These are phyloP conservation scores for Orius insidiosus DNA, from an alignment of 1,140 invertebrate species.

Conservation along the genomic window DNA sequence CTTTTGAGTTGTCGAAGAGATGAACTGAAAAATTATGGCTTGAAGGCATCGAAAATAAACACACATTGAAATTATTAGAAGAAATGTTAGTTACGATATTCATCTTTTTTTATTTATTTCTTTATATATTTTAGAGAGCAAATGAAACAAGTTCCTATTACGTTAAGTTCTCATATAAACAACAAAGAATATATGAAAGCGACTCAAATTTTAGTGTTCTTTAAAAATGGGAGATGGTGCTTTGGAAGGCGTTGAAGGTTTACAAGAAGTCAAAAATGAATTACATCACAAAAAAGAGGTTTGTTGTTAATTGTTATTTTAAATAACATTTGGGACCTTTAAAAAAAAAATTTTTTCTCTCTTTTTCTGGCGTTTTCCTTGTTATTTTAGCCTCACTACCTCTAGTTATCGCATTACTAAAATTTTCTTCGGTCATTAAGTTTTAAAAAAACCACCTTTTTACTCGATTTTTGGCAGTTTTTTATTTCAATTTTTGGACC, in stretches of 20 bases:
- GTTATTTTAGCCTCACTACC: too few relatives aligned
- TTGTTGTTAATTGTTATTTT: constrained; percentile 3
- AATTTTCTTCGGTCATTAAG: too few relatives aligned
- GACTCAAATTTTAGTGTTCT: constrained; percentile 60
- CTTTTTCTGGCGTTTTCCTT: too few relatives aligned
- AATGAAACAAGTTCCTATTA: constrained; percentile 57
- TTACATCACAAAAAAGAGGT: constrained; percentile 53
- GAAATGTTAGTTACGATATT: constrained; percentile 51
- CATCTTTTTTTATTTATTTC: constrained; percentile 10
- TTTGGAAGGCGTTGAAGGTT: constrained; percentile 59
- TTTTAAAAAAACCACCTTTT: too few relatives aligned
- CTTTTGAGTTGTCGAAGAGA: constrained; percentile 82
- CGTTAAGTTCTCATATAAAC: constrained; percentile 46
- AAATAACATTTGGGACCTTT: too few relatives aligned
- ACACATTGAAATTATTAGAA: constrained; percentile 68
- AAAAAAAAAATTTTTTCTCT: too few relatives aligned
- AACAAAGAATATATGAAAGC: constrained; percentile 73
- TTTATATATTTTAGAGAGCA: constrained; percentile 41
- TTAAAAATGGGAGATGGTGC: constrained; percentile 47
- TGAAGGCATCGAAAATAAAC: constrained; percentile 83
- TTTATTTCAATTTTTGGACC: too few relatives aligned
- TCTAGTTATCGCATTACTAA: too few relatives aligned
- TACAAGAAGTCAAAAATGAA: constrained; percentile 57
- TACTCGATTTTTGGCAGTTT: too few relatives aligned
- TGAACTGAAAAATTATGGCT: constrained; percentile 82